Evolutionary conservation across 2,888 invertebrate genomes (phyloP), one percentile per base, ranked within the genome.

Genomic region (Lathronympha strigana): DNA sequence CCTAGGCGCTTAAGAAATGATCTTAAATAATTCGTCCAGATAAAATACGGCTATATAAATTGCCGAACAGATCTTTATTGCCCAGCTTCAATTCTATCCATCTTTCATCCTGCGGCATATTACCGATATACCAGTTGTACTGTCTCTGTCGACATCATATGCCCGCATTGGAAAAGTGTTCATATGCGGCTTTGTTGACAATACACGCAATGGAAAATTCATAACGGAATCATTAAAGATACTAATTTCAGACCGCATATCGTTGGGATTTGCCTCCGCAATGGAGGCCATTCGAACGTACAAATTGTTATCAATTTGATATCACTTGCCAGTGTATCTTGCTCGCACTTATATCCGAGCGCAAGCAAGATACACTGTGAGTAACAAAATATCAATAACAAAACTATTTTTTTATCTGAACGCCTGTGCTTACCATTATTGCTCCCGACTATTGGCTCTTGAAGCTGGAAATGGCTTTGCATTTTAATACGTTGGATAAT

Each of bases 91-190:
- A 11, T 31, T 11, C 11, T 31, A 33, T 13, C 33, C 47, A 23
- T 23, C 21, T 23, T 21, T 25, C 21, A 23, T 43, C 28, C 17
- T 9, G 11, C 55, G 11, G 19, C 43, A 31, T 9, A n/a, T n/a
- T n/a, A n/a, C n/a, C n/a, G n/a, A n/a, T 82, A 70, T 69, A 69
- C 74, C 62, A 75, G 73, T 74, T 47, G 9, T n/a, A n/a, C 43
- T 19, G 77, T 80, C 73, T 75, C 72, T 72, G 71, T 73, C 66
- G 67, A 69, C 70, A 72, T 73, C 74, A 76, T 76, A 77, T 77
- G 75, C 73, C 72, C 67, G 72, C 70, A 69, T 69, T 63, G 66
- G 68, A 68, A 71, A 69, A 69, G 61, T 68, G 67, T 69, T 74
- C 72, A 69, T 54, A 61, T 36, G 67, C 57, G 68, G 53, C 66